Evolutionary conservation across 2,113 vertebrate species (phyloP), one percentile per base, ranked within the genome.

Genomic region (Oryzias javanicus): DNA sequence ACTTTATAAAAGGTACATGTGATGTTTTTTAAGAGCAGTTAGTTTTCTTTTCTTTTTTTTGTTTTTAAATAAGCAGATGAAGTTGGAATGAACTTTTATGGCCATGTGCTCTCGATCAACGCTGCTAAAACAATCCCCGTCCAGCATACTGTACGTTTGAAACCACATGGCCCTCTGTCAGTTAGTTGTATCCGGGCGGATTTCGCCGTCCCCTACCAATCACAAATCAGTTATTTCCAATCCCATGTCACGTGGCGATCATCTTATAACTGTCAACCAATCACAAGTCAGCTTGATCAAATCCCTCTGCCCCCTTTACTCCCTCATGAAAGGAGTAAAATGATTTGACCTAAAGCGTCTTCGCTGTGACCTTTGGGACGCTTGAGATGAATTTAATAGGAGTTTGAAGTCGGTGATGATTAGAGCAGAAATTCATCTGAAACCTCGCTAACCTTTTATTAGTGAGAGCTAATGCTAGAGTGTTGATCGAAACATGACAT

Each of bases 71-170:
- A 35, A 64, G 50, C 52, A 67, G 63, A 67, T 74, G 60, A 73
- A 62, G 47, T 82, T 75, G 49, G 68, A 71, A 83, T 88, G 77
- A 87, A 80, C 77, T 66, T 66, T 49, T 47, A 22, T 87, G 42
- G 20, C 44, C 42, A 40, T 58, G 45, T 49, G 64, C 29, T 48
- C 15, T 7, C 55, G 71, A 87, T 79, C 78, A 66, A 66, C 60
- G 76, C 82, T 76, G 55, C 74, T 53, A 62, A 7, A 29, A 70
- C 41, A 60, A 81, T 70, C 65, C 52, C 59, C 71, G 74, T 65
- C 52, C 48, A 14, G 46, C 59, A 48, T 22, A 27, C 61, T 80
- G 70, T 68, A 80, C 12, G 50, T 83, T 69, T 70, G 64, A 80
- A 78, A 69, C 16, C 3, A n/a, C n/a, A 42, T 41, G 41, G 53